A percentile compares a stretch with the other conserved stretches of the same genome.
These are phyloP conservation scores for Cyprinus carpio DNA, from an alignment of 2,113 vertebrate species.

Conservation along the genomic window DNA sequence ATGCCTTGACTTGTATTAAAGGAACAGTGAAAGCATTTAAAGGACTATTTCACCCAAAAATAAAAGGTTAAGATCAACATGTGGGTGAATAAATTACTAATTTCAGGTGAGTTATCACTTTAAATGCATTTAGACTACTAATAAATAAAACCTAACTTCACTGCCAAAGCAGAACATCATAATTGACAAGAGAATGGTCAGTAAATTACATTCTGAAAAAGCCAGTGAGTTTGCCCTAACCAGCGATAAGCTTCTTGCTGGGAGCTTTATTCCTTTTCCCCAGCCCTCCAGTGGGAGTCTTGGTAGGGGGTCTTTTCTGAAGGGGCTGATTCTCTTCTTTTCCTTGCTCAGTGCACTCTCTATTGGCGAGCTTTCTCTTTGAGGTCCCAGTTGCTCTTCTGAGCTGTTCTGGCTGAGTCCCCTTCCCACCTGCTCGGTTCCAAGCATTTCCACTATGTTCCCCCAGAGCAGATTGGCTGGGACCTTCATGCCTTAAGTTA, in stretches of 20 bases:
- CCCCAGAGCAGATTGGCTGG: constrained; percentile 62
- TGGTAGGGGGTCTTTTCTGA: constrained; percentile 73
- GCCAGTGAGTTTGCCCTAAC: constrained; percentile 86
- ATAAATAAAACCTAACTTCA: constrained; percentile 2
- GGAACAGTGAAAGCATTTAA: background rate
- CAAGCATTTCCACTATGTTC: constrained; percentile 77
- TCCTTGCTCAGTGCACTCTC: constrained; percentile 71
- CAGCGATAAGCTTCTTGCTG: constrained; percentile 81
- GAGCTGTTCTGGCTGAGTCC: constrained; percentile 63
- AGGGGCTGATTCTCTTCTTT: constrained; percentile 75
- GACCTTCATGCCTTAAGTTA: constrained; percentile 47
- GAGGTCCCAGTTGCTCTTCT: constrained; percentile 72
- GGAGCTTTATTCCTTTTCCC: constrained; percentile 70
- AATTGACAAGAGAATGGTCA: no score
- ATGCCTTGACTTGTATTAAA: background rate
- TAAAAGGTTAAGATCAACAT: background rate
- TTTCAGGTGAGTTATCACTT: background rate
- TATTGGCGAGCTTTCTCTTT: constrained; percentile 81
- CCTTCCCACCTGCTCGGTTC: constrained; percentile 65
- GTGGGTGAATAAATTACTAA: background rate
- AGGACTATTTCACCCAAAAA: background rate
- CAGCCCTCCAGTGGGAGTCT: constrained; percentile 59
- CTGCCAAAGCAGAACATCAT: background rate
- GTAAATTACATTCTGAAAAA: constrained; percentile 83
- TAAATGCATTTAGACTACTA: constrained; percentile 20